A percentile compares a stretch with the other conserved stretches of the same genome.
phyloP scores from a whole-genome alignment of 2,797 vertebrate genomes.

The Argya squamiceps region DNA sequence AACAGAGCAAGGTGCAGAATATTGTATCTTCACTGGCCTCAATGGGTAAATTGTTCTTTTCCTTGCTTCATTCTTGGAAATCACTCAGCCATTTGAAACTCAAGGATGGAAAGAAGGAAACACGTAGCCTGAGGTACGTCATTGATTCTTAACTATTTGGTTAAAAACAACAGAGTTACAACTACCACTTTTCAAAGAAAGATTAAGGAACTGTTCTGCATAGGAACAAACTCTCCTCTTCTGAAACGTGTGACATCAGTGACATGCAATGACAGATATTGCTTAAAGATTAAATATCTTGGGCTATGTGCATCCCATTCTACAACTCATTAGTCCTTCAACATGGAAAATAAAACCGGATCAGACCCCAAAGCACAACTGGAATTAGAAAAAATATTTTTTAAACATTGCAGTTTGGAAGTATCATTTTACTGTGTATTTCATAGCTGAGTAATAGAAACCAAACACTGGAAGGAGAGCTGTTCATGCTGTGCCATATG shows the following conservation, averaged over 20 bases:
- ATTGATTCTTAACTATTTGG: not conserved
- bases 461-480: not conserved
- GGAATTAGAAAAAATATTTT: not conserved
- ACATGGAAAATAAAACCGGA: not conserved
- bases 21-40: not conserved
- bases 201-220: not conserved
- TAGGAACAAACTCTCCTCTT: not conserved
- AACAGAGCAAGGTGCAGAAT: not conserved
- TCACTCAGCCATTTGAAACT: not conserved
- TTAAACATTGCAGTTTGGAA: not conserved
- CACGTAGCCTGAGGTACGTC: not conserved
- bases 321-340: not conserved
- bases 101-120: not conserved
- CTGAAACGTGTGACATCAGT: not conserved
- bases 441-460: constrained; percentile 35
- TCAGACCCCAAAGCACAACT: not conserved
- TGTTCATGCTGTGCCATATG: not conserved
- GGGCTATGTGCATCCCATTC: not conserved
- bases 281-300: not conserved
- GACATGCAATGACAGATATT: not conserved
- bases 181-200: not conserved
- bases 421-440: not conserved
- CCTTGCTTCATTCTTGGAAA: not conserved
- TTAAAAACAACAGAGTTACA: not conserved
- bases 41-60: not conserved